Evolutionary conservation across 2,888 invertebrate genomes (phyloP).

Genomic region (Bimastos eiseni): DNA sequence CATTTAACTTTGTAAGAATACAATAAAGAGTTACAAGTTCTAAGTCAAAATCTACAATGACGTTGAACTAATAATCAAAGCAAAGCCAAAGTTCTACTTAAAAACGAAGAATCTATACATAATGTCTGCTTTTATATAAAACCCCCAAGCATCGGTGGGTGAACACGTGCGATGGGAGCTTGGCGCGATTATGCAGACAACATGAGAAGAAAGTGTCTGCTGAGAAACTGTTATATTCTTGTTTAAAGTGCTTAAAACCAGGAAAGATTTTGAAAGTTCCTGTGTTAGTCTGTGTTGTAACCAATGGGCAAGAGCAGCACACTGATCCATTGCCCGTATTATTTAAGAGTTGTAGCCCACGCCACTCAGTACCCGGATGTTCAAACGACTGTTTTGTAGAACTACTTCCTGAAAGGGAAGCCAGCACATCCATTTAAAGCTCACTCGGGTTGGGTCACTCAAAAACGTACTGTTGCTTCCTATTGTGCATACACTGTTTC

Average conservation of each 20-base stretch:
- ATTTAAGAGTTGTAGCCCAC: neutral
- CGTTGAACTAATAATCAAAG: too few relatives aligned
- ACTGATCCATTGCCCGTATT: neutral
- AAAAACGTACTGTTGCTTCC: neutral
- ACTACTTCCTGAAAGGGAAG: neutral
- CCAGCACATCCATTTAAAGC: neutral
- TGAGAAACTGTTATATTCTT: neutral
- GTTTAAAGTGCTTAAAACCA: neutral
- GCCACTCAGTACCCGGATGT: neutral
- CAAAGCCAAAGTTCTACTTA: too few relatives aligned
- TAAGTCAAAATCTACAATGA: too few relatives aligned
- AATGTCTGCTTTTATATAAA: too few relatives aligned
- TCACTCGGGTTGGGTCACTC: neutral
- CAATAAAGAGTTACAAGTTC: too few relatives aligned
- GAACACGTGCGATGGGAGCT: too few relatives aligned
- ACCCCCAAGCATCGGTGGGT: too few relatives aligned
- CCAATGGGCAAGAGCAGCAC: neutral
- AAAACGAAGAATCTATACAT: too few relatives aligned
- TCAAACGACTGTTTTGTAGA: neutral
- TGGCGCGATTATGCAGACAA: too few relatives aligned
- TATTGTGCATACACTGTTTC: too few relatives aligned
- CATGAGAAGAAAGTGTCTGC: too few relatives aligned
- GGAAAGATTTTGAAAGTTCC: neutral
- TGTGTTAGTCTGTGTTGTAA: neutral
- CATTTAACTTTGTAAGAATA: too few relatives aligned